Percentiles rank a stretch among this genome's conserved stretches.
Conservation (phyloP, 2,888 invertebrate species). For the Lasioglossum pauxillum region DNA sequence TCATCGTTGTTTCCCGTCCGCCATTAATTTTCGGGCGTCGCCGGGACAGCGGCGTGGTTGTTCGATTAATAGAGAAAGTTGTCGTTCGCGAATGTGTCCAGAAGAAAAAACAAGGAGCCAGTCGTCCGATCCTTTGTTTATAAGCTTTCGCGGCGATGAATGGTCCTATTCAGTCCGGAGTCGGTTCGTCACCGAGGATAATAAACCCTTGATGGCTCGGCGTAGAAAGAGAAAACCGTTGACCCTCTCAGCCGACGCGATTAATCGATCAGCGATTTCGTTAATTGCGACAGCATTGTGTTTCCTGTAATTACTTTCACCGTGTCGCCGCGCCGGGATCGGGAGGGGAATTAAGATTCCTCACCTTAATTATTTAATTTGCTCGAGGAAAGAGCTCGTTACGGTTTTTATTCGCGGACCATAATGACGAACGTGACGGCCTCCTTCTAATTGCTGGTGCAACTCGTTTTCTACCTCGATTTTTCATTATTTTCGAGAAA, state of each 20-base stretch:
- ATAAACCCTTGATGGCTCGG: slow-evolving; percentile 16
- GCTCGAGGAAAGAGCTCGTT: slow-evolving; percentile 23
- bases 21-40: slow-evolving; percentile 34
- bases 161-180: slow-evolving; percentile 33
- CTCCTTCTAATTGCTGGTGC: background rate
- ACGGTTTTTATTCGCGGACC: slow-evolving; percentile 2
- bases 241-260: slow-evolving; percentile 2
- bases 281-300: slow-evolving; percentile 49
- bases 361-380: slow-evolving; percentile 2
- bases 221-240: slow-evolving; percentile 47
- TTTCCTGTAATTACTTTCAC: slow-evolving; percentile 52
- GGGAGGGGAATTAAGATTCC: slow-evolving; percentile 15
- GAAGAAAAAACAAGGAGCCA: background rate
- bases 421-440: background rate
- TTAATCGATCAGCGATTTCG: slow-evolving; percentile 49
- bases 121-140: slow-evolving; percentile 55
- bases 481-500: background rate
- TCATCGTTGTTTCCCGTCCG: slow-evolving; percentile 38
- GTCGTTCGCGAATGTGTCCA: background rate
- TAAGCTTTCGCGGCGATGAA: slow-evolving; percentile 24
- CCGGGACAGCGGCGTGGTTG: slow-evolving; percentile 47
- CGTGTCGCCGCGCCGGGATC: slow-evolving; percentile 2
- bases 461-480: background rate
- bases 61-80: slow-evolving; percentile 66
- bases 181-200: slow-evolving; percentile 36